These are phyloP conservation scores for Tapirus terrestris DNA, from an alignment of 2,113 vertebrate species.

Conservation along the genomic window DNA sequence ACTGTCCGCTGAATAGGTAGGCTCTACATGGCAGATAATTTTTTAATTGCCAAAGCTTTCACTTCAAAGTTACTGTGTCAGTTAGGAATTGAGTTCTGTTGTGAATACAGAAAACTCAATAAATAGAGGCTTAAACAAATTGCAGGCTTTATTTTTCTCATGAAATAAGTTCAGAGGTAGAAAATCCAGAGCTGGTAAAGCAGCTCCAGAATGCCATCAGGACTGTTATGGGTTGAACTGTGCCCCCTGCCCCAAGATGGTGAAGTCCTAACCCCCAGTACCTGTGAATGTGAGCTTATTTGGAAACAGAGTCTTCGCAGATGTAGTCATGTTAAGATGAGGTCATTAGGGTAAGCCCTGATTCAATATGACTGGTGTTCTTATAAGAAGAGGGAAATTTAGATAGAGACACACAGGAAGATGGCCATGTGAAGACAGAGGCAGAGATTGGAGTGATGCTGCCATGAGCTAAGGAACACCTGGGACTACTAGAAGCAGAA, in stretches of 20 bases:
- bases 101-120: background rate
- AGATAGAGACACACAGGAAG: background rate
- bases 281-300: background rate
- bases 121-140: background rate
- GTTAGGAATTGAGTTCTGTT: background rate
- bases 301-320: background rate
- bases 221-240: background rate
- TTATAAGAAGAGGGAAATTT: background rate
- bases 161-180: background rate
- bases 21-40: background rate
- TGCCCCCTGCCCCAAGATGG: background rate
- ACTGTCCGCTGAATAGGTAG: background rate
- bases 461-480: background rate
- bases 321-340: background rate
- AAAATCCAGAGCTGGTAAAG: background rate
- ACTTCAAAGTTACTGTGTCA: background rate
- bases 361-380: background rate
- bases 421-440: background rate
- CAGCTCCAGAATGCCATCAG: background rate
- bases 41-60: background rate
- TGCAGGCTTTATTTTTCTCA: background rate
- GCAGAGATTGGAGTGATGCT: background rate
- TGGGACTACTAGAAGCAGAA: background rate
- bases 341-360: background rate
- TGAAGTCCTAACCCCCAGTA: background rate